phyloP scores from a whole-genome alignment of 2,797 vertebrate species.

The Chiloscyllium punctatum region DNA sequence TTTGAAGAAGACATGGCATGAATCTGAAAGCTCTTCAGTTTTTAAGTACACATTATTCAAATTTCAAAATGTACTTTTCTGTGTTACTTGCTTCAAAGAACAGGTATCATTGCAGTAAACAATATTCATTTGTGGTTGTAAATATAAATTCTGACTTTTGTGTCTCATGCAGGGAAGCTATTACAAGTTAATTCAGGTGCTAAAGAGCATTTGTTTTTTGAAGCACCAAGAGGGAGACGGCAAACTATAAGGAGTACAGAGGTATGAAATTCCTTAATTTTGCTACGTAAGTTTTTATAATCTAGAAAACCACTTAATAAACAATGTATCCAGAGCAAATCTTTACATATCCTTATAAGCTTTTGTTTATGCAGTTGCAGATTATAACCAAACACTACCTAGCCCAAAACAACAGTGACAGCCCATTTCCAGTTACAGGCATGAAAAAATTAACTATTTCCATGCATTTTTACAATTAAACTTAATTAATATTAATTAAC shows the following conservation, averaged over 20 bases:
- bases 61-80: not conserved
- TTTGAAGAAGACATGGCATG: not conserved
- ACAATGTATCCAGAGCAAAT: not conserved
- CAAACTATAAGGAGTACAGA: conserved; percentile 80
- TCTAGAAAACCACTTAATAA: not conserved
- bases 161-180: conserved; percentile 73
- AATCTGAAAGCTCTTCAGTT: not conserved
- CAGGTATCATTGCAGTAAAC: not conserved
- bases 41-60: not conserved
- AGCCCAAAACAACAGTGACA: not conserved
- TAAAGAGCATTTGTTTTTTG: conserved; percentile 93
- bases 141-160: conserved; percentile 37
- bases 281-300: not conserved
- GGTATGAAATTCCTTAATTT: conserved; percentile 55
- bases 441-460: not conserved
- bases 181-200: conserved; percentile 92
- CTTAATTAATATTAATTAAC: not conserved
- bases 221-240: conserved; percentile 86
- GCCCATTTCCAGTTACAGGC: not conserved
- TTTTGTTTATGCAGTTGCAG: not conserved
- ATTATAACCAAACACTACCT: not conserved
- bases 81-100: not conserved
- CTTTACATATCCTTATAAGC: not conserved
- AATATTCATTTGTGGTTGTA: not conserved
- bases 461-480: not conserved